Evolutionary conservation across 2,888 invertebrate genomes (phyloP).

Genomic region (Oxyteleia sp.): DNA sequence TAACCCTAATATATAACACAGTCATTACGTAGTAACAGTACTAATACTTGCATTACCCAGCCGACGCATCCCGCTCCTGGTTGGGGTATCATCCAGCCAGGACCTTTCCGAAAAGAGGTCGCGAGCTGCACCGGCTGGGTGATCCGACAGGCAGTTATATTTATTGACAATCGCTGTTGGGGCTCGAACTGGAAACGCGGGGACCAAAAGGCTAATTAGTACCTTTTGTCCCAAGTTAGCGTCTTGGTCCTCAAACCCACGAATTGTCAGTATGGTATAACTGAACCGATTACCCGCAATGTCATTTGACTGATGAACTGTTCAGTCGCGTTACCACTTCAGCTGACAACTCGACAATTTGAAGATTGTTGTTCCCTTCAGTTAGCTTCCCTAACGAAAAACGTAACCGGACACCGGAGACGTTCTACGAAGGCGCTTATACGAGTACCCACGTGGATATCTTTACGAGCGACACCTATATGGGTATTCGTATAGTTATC

Average conservation of each 20-base stretch:
- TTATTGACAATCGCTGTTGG: conserved; percentile 59
- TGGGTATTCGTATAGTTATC: too few species aligned
- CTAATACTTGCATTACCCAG: conserved; percentile 62
- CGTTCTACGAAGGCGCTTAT: too few species aligned
- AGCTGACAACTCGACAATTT: not conserved
- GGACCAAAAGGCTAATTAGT: conserved; percentile 3
- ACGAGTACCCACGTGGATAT: too few species aligned
- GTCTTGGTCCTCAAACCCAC: not conserved
- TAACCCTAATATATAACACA: conserved; percentile 67
- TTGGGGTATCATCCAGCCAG: too few species aligned
- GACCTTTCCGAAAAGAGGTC: not conserved
- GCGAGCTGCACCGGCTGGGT: conserved; percentile 10
- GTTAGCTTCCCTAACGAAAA: too few species aligned
- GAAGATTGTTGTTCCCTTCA: too few species aligned
- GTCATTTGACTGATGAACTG: not conserved
- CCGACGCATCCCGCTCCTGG: conserved; percentile 7
- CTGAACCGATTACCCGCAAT: not conserved
- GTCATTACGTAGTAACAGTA: conserved; percentile 62
- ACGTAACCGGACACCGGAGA: too few species aligned
- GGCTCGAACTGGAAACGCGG: conserved; percentile 22
- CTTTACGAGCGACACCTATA: too few species aligned
- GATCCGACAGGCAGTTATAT: conserved; percentile 63
- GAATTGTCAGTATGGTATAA: not conserved
- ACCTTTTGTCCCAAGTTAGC: not conserved
- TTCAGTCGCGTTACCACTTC: not conserved